Evolutionary conservation across 2,888 invertebrate genomes (phyloP).

Genomic region (Limnephilus rhombicus): DNA sequence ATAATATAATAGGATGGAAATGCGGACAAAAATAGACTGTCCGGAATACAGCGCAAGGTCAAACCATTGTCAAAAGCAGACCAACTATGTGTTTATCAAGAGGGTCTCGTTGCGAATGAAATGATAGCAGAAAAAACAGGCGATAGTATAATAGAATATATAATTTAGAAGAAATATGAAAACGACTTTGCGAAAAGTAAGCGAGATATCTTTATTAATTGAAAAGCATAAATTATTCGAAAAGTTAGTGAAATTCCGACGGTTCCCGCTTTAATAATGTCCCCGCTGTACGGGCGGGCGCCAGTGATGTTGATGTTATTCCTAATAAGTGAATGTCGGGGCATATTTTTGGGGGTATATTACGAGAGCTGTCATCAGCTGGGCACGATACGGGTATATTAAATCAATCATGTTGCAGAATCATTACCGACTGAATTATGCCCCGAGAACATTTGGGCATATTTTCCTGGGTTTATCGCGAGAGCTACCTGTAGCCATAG

Average conservation of each 20-base stretch:
- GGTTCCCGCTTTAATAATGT: background rate
- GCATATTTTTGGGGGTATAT: background rate
- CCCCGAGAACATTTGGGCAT: background rate
- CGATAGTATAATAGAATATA: background rate
- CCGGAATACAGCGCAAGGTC: background rate
- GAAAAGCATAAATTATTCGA: conserved; percentile 12
- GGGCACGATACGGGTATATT: background rate
- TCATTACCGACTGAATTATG: background rate
- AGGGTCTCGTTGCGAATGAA: background rate
- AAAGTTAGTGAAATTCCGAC: background rate
- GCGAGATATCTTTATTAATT: conserved; percentile 13
- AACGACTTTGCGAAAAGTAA: background rate
- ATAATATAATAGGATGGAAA: background rate
- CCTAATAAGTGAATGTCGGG: background rate
- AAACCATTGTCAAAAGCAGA: conserved; percentile 9
- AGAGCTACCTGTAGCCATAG: background rate
- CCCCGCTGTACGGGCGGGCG: background rate
- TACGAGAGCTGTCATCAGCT: background rate
- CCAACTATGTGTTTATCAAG: background rate
- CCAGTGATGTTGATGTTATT: background rate
- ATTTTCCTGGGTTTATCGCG: background rate
- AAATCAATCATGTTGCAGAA: background rate
- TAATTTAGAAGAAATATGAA: conserved; percentile 3
- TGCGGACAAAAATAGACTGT: background rate
- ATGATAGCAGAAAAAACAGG: background rate